A percentile compares a stretch with the other conserved stretches of the same genome.
phyloP scores from a whole-genome alignment of 2,888 invertebrate genomes.

The Athetis lepigone region DNA sequence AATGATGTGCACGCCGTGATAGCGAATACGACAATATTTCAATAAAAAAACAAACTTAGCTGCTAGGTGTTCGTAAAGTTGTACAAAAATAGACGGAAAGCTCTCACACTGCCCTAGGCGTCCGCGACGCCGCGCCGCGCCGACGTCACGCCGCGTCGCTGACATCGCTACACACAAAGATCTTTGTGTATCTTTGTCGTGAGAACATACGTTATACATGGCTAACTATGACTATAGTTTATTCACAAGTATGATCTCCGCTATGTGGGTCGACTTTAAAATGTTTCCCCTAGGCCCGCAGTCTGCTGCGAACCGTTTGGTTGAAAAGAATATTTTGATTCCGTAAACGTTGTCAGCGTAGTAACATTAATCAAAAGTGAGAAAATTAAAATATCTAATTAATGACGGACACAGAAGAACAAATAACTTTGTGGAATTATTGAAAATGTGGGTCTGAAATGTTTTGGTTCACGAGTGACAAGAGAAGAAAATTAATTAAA shows the following conservation, averaged over 20 bases:
- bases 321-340: conserved; percentile 49
- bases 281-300: conserved; percentile 50
- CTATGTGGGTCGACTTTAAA: conserved; percentile 61
- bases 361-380: conserved; percentile 33
- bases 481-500: conserved; percentile 33
- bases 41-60: not conserved
- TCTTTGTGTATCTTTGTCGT: conserved; percentile 49
- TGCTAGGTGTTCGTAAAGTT: conserved; percentile 16
- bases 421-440: conserved; percentile 32
- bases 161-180: conserved; percentile 50
- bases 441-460: conserved; percentile 27
- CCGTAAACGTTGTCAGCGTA: conserved; percentile 4
- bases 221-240: conserved; percentile 44
- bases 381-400: conserved; percentile 13
- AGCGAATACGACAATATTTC: conserved; percentile 1
- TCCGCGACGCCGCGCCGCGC: conserved; percentile 4
- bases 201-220: conserved; percentile 39
- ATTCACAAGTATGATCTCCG: conserved; percentile 42
- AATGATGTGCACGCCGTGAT: no score
- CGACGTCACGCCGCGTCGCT: conserved; percentile 1
- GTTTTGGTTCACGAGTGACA: conserved; percentile 36
- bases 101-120: conserved; percentile 52
- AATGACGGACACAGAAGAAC: conserved; percentile 20
- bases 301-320: conserved; percentile 59
- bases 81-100: conserved; percentile 55